Evolutionary conservation across 1,140 invertebrate genomes (phyloP).

Genomic region (Habropoda laboriosa): DNA sequence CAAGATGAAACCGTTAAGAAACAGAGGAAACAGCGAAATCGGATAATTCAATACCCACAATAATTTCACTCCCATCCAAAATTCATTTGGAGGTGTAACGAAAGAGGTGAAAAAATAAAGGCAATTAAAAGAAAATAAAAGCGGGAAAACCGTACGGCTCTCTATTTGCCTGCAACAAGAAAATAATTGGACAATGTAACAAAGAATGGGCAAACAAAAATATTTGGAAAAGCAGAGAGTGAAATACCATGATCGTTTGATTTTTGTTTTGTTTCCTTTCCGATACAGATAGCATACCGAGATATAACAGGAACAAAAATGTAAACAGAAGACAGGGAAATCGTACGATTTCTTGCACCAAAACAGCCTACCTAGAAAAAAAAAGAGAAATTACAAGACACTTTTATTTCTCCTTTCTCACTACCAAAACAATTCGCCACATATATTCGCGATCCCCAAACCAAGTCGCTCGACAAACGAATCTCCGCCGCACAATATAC

Average conservation of each 20-base stretch:
- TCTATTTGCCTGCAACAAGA: conserved; percentile 2
- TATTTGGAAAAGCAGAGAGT: conserved; percentile 8
- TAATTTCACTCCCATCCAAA: neutral
- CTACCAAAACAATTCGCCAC: neutral
- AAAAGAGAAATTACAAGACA: neutral
- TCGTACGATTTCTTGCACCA: neutral
- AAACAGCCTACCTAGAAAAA: no score
- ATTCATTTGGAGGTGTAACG: conserved; percentile 2
- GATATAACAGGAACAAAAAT: neutral
- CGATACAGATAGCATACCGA: neutral
- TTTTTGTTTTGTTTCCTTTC: conserved; percentile 8
- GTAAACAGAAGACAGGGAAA: neutral
- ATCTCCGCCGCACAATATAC: neutral
- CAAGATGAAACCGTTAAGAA: neutral
- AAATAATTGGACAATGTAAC: conserved; percentile 21
- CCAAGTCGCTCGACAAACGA: neutral
- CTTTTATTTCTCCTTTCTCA: neutral
- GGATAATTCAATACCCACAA: neutral
- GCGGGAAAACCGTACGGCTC: neutral
- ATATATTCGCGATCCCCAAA: neutral
- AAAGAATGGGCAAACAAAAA: conserved; percentile 16
- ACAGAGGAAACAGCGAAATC: neutral
- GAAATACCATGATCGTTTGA: neutral
- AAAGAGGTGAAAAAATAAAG: neutral
- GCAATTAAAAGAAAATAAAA: neutral